Percentiles rank a stretch among this genome's conserved stretches.
phyloP scores from a whole-genome alignment of 2,888 invertebrate genomes.

The Drosophila infuscata region DNA sequence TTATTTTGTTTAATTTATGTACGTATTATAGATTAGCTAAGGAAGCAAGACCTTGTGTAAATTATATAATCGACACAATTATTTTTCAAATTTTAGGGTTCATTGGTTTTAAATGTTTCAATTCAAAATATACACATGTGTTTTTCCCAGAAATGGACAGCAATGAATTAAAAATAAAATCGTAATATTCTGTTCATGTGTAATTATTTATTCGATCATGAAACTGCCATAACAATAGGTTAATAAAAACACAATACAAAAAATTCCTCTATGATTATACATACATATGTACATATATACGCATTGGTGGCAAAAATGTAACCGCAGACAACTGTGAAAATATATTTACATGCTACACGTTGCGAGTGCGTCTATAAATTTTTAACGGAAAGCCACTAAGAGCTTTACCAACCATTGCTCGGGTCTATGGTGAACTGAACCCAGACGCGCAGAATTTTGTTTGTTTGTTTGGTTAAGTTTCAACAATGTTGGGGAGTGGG shows the following conservation, averaged over 20 bases:
- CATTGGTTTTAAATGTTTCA: background rate
- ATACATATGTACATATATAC: background rate
- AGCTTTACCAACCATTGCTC: conserved; percentile 43
- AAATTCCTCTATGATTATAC: background rate
- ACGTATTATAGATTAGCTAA: background rate
- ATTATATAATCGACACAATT: background rate
- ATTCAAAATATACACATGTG: background rate
- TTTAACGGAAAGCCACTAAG: conserved; percentile 72
- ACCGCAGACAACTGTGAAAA: conserved; percentile 55
- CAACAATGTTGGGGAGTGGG: background rate
- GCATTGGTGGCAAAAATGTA: conserved; percentile 38
- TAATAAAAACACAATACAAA: conserved; percentile 10
- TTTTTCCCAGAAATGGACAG: background rate
- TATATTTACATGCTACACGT: conserved; percentile 5
- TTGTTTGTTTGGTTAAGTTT: conserved; percentile 23
- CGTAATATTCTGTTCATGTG: background rate
- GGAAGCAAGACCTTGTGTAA: background rate
- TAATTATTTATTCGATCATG: conserved; percentile 2
- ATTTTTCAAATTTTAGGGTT: background rate
- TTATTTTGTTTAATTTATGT: background rate
- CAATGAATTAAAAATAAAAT: background rate
- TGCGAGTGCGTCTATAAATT: conserved; percentile 50
- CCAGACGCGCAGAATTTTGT: conserved; percentile 18
- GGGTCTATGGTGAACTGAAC: conserved; percentile 30
- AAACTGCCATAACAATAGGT: conserved; percentile 12